Base-by-base conservation (phyloP, 2,797 vertebrate genomes). In the Ceyx erithaca region DNA sequence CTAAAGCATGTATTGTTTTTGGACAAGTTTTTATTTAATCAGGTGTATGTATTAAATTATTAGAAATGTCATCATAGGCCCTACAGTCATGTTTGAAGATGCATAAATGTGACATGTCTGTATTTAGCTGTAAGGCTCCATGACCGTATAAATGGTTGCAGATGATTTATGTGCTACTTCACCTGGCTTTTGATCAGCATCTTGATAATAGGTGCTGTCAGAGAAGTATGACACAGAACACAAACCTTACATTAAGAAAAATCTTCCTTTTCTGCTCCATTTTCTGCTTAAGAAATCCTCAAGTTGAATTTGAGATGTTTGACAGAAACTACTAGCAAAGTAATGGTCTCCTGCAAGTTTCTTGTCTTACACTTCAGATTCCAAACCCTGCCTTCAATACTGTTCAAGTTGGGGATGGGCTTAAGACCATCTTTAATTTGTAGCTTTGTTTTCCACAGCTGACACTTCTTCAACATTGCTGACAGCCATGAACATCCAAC, bases 211-310 rank as follows among this genome's bases (percentile, higher is more conserved):
- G 25, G 3, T 69, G 4, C 46, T 72, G 33, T 54, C 75, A 45
- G 33, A 17, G 19, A 25, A 3, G 10, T 9, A 14, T 7, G n/a
- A 81, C 33, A 46, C 9, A 57, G 70, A 64, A 15, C 5, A 61
- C 45, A 8, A 1, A n/a, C 75, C 33, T 46, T 45, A 2, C 10
- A 1, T 48, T 76, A 62, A 69, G 48, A 49, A 48, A 75, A 75
- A 26, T 15, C 2, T 2, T 51, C 12, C 12, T 61, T 35, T 5
- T 57, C 21, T 59, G 7, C 33, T 68, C 31, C 0, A 0, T 72
- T 30, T 30, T 57, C 23, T 62, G 19, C 13, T 51, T 62, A 66
- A 43, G 52, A 69, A 54, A 31, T 59, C 31, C 16, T 63, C 20
- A 62, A 6, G 25, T 52, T 67, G 28, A 66, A 41, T 15, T 54